Evolutionary conservation across 2,888 invertebrate species (phyloP), one percentile per base, ranked within the genome.

Genomic region (Lamproptera curius): DNA sequence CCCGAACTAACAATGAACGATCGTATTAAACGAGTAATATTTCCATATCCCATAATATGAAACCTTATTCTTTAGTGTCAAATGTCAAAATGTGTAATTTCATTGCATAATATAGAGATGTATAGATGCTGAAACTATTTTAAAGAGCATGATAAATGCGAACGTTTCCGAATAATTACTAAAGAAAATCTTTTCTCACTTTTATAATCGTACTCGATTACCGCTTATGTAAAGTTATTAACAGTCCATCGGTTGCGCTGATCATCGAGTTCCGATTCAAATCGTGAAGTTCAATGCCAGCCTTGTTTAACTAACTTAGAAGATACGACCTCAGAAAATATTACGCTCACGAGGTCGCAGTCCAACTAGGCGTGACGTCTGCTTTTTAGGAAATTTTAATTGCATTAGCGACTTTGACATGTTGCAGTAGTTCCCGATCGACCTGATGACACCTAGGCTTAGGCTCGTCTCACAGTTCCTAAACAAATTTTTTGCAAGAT

Each of bases 361-460:
- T 36, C 20, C 11, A 17, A 45, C 17, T 49, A 50, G 41, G 51
- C 17, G 11, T 16, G 53, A 50, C 36, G 43, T 15, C 10, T 3
- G 23, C 52, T 34, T 46, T 56, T 54, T 37, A 51, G 56, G 28
- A 37, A 15, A 44, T 36, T 36, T 37, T 57, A 54, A 55, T 58
- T 50, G 50, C 45, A 28, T 1, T 16, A 20, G 16, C 36, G 55
- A 42, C 57, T 54, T 58, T 58, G 58, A 57, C 58, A 57, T 55
- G 48, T n/a, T 6, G 20, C 20, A 3, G 20, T 20, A 6, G 20
- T 20, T 5, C 20, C n/a, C 20, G 6, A 20, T 5, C 20, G 3
- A 20, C 3, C 6, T 20, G 20, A 20, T 20, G 20, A 20, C 6
- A n/a, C n/a, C n/a, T n/a, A n/a, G n/a, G n/a, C n/a, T n/a, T n/a